Conservation (phyloP, 2,888 invertebrate genomes). For the Nudaria mundana region DNA sequence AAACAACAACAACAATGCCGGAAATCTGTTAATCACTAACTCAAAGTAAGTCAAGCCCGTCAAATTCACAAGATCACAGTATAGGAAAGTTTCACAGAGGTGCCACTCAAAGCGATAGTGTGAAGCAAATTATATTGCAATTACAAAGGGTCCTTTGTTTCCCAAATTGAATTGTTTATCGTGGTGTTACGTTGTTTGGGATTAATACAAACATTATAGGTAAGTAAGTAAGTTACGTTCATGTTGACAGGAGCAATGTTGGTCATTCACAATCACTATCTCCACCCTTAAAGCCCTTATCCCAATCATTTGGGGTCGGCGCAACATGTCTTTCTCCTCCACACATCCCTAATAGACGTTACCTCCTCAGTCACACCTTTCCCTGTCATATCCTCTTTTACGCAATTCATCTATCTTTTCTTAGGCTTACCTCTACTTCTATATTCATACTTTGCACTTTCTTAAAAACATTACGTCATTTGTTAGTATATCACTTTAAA, state of each 20-base stretch:
- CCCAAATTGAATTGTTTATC: constrained; percentile 3
- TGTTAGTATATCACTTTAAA: too few relatives aligned
- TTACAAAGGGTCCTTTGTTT: constrained; percentile 12
- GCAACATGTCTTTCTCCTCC: too few relatives aligned
- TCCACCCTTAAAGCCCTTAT: not conserved
- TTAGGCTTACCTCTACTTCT: too few relatives aligned
- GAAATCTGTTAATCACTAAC: constrained; percentile 7
- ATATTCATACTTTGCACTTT: too few relatives aligned
- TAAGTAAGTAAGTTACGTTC: too few relatives aligned
- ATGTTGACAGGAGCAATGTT: too few relatives aligned
- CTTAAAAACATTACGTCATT: too few relatives aligned
- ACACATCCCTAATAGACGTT: too few relatives aligned
- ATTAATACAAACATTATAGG: constrained; percentile 2
- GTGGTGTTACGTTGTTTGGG: not conserved
- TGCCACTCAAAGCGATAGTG: constrained; percentile 6
- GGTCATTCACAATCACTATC: not conserved
- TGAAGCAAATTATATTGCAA: constrained; percentile 12
- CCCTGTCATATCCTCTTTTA: too few relatives aligned
- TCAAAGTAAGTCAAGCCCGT: constrained; percentile 7
- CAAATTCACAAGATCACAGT: constrained; percentile 7
- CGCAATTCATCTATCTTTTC: too few relatives aligned
- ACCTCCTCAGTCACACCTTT: too few relatives aligned
- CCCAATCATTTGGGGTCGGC: too few relatives aligned
- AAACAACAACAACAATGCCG: constrained; percentile 7
- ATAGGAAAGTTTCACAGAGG: constrained; percentile 9